Evolutionary conservation across 2,797 vertebrate species (phyloP).

Genomic region (Gymnoscopelus braueri): DNA sequence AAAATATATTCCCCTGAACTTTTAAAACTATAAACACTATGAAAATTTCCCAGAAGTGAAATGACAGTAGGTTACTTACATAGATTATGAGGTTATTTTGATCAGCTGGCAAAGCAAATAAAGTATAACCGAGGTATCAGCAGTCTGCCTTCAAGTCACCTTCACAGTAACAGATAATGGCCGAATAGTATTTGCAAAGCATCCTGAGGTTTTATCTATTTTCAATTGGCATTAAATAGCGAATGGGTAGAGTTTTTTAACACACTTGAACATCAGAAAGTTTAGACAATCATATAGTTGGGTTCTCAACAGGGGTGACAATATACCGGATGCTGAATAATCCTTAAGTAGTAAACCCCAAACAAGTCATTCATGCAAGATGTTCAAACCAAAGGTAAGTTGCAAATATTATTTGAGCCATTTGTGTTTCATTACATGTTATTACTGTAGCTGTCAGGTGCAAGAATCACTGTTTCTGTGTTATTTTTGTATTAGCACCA

Average conservation of each 20-base stretch:
- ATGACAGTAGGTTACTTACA: neutral
- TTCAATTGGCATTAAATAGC: neutral
- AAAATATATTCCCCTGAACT: constrained; percentile 7
- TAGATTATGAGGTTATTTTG: neutral
- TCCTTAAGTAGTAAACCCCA: no score
- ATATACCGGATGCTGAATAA: no score
- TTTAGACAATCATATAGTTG: no score
- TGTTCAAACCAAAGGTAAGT: neutral
- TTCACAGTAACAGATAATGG: no score
- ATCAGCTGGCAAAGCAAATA: constrained; percentile 3
- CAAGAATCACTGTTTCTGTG: neutral
- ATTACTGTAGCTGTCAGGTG: neutral
- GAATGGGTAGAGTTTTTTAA: neutral
- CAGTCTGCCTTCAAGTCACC: no score
- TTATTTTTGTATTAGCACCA: neutral
- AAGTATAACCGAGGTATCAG: neutral
- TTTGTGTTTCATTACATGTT: no score
- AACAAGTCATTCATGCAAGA: neutral
- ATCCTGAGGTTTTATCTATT: neutral
- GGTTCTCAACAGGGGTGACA: no score
- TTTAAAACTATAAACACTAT: neutral
- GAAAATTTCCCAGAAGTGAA: neutral
- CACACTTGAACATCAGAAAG: neutral
- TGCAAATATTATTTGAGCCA: neutral
- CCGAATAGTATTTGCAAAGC: neutral